Base-by-base conservation (phyloP, 2,888 invertebrate species). In the Ormyrus thymus region DNA sequence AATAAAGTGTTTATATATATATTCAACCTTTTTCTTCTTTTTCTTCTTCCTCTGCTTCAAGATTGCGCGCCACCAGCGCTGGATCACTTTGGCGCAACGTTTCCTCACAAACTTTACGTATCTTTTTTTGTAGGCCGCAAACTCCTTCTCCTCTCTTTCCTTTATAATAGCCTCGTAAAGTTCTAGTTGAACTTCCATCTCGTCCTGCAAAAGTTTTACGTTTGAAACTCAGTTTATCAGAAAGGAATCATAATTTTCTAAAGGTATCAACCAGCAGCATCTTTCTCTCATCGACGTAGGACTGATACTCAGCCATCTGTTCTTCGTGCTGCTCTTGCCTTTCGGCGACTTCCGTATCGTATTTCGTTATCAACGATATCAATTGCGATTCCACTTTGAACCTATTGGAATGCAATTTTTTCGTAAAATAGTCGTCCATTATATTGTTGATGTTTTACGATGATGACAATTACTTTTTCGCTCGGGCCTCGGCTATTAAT, bases 381-480 rank as follows among this genome's bases (percentile, higher is more conserved):
- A 85, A 78, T 61, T 84, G 84, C 1, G 83, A 82, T 66, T 85
- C 85, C 7, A 79, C 56, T 80, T 85, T 85, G 15, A 83, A 81
- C 76, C 84, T 85, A 46, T 46, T 29, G 9, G 7, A 0, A 53
- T 10, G 8, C 4, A 11, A 65, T 13, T 61, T n/a, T 13, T 64
- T 13, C 11, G 4, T 29, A 29, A 50, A 46, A 46, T 61, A 62
- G 64, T 51, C 9, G 45, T 53, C 9, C 65, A 45, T 48, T 55
- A 15, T 50, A 48, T 51, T 29, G 29, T 29, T 2, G 4, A 29
- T 29, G 29, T 4, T 15, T 48, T 29, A 29, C n/a, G 45, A 43
- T 1, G 4, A 53, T 58, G 7, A 15, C n/a, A 43, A 45, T 29
- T 76, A 84, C 84, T 82, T 84, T 79, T 76, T 80, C n/a, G 66